These are phyloP conservation scores for Neogobius melanostomus DNA, from an alignment of 2,113 vertebrate genomes.

Conservation along the genomic window DNA sequence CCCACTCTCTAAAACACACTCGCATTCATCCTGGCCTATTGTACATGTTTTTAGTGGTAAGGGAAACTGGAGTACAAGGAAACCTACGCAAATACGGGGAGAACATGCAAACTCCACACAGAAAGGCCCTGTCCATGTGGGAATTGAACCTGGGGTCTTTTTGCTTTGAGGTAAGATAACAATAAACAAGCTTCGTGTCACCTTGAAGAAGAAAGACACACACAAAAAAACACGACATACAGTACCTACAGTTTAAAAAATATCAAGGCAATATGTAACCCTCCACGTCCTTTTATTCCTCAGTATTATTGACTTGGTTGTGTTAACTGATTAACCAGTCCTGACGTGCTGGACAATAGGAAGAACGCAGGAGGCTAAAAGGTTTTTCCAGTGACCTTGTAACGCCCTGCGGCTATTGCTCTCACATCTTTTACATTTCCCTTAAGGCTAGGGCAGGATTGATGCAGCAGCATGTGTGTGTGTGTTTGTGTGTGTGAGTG, in stretches of 20 bases:
- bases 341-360: constrained; percentile 11
- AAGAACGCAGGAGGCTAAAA: constrained; percentile 19
- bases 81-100: too few relatives aligned
- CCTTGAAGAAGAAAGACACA: neutral
- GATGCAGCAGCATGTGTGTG: constrained; percentile 17
- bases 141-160: too few relatives aligned
- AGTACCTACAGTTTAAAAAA: neutral
- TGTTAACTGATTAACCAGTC: constrained; percentile 19
- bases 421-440: constrained; percentile 27
- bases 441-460: constrained; percentile 12
- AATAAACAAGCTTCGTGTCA: too few relatives aligned
- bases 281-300: neutral
- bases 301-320: neutral
- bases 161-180: too few relatives aligned
- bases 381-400: constrained; percentile 41
- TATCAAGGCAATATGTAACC: neutral
- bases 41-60: too few relatives aligned
- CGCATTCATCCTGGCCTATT: too few relatives aligned
- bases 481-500: constrained; percentile 12
- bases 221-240: neutral
- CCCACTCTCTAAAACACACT: too few relatives aligned
- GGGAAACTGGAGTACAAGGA: too few relatives aligned
- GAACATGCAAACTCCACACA: too few relatives aligned
- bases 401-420: constrained; percentile 29
- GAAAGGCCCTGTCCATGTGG: too few relatives aligned